Conservation (phyloP, 2,888 invertebrate species). For the Harpalus rubripes region DNA sequence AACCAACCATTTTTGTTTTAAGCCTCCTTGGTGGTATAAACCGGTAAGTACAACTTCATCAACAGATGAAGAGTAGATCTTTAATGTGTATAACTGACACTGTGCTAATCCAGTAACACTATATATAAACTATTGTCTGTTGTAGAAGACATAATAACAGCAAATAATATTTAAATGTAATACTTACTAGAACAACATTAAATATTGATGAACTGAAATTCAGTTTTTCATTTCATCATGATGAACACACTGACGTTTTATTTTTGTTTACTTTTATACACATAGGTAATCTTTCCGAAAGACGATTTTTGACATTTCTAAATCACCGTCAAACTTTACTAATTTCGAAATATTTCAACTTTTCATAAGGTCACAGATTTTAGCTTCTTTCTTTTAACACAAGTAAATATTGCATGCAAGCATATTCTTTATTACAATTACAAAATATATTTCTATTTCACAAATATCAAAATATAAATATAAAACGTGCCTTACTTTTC, state of each 20-base stretch:
- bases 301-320: no score
- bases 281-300: no score
- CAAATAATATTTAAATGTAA: slow-evolving; percentile 57
- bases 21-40: slow-evolving; percentile 97
- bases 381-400: no score
- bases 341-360: no score
- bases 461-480: no score
- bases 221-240: slow-evolving; percentile 47
- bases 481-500: no score
- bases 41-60: slow-evolving; percentile 85
- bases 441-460: no score
- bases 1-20: slow-evolving; percentile 69
- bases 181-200: slow-evolving; percentile 56
- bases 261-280: not conserved
- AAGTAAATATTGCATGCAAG: no score
- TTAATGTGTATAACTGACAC: slow-evolving; percentile 10
- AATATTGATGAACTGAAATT: slow-evolving; percentile 48
- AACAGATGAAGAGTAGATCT: slow-evolving; percentile 18
- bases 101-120: slow-evolving; percentile 19
- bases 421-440: no score
- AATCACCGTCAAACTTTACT: no score
- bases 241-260: slow-evolving; percentile 3
- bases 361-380: no score
- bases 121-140: slow-evolving; percentile 43
- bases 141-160: slow-evolving; percentile 54